Percentiles rank a stretch among this genome's conserved stretches.
Conservation (phyloP, 1,140 invertebrate species). For the Atopsyche davidsoni region DNA sequence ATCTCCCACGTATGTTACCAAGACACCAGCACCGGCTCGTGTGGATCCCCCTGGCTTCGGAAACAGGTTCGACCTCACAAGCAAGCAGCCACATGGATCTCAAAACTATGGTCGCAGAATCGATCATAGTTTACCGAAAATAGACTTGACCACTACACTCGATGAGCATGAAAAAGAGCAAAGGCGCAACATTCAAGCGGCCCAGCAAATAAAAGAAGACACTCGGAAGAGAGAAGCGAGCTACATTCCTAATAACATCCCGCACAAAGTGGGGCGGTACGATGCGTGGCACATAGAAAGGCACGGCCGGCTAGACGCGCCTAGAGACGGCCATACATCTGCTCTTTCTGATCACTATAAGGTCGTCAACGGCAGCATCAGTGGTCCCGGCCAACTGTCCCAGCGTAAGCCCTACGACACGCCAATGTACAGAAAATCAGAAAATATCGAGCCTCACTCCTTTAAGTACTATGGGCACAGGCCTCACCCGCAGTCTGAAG, state of each 20-base stretch:
- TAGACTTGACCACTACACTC: constrained; percentile 42
- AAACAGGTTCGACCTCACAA: constrained; percentile 22
- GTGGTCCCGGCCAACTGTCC: not conserved
- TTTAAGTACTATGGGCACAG: constrained; percentile 28
- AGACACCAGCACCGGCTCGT: constrained; percentile 19
- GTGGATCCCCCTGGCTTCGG: constrained; percentile 12
- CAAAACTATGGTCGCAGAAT: constrained; percentile 29
- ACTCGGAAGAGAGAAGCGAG: constrained; percentile 38
- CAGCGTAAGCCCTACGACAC: constrained; percentile 16
- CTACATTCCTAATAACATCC: constrained; percentile 43
- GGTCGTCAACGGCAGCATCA: constrained; percentile 11
- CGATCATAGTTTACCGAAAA: constrained; percentile 42
- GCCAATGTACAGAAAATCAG: constrained; percentile 23
- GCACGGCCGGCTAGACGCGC: constrained; percentile 17
- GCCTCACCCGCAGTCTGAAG: constrained; percentile 26
- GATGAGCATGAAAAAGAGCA: constrained; percentile 36
- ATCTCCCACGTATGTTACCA: constrained; percentile 21
- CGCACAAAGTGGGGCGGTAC: constrained; percentile 44
- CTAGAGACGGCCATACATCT: constrained; percentile 6
- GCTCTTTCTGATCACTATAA: constrained; percentile 18
- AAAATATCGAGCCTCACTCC: constrained; percentile 25
- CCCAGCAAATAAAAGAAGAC: constrained; percentile 40
- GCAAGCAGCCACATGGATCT: constrained; percentile 28
- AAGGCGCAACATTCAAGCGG: constrained; percentile 35
- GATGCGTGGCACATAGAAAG: constrained; percentile 44